Percentiles rank a stretch among this genome's conserved stretches.
Conservation (phyloP, 2,113 vertebrate species). For the Mionectes macconnelli region DNA sequence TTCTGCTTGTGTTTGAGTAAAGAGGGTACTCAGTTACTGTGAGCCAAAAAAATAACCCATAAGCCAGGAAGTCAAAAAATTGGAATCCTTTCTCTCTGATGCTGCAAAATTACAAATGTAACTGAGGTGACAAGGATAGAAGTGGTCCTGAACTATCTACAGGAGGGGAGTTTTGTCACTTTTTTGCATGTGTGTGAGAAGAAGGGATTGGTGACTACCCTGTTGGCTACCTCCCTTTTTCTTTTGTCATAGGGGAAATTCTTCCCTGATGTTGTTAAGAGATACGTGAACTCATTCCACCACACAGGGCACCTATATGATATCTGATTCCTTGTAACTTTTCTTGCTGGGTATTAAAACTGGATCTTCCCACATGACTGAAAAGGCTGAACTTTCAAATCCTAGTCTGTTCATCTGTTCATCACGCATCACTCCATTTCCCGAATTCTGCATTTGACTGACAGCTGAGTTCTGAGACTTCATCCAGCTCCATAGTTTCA, state of each 20-base stretch:
- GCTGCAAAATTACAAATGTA: not conserved
- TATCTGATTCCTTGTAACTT: not conserved
- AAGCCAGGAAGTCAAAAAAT: not conserved
- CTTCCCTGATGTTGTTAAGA: not conserved
- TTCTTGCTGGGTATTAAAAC: not conserved
- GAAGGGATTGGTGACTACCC: not conserved
- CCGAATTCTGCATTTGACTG: not conserved
- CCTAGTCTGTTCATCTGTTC: not conserved
- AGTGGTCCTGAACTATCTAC: not conserved
- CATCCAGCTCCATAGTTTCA: not conserved
- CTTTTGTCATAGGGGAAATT: not conserved
- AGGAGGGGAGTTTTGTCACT: not conserved
- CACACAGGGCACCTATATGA: not conserved
- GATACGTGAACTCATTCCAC: not conserved
- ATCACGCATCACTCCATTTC: not conserved
- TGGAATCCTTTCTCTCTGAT: not conserved
- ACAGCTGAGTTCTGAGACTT: not conserved
- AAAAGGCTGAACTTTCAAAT: not conserved
- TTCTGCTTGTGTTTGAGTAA: slow-evolving; percentile 17
- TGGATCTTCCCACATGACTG: not conserved
- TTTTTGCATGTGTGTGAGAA: not conserved
- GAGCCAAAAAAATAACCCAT: not conserved
- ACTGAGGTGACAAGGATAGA: not conserved
- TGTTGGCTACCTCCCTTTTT: not conserved
- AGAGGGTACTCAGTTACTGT: not conserved